Evolutionary conservation across 2,888 invertebrate species (phyloP).

Genomic region (Camptogramma bilineatum): DNA sequence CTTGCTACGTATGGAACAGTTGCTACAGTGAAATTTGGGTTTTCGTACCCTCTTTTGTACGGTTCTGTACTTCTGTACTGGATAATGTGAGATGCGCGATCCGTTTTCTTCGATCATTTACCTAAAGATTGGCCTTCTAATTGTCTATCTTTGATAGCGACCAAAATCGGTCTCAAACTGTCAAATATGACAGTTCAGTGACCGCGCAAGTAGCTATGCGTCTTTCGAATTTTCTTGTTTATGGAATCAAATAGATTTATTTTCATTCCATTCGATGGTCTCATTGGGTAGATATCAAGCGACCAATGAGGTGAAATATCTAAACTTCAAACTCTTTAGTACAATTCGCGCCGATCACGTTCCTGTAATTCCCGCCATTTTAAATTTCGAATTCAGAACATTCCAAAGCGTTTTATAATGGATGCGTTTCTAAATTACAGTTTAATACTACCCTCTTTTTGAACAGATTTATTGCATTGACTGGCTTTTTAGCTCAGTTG

Average conservation of each 20-base stretch:
- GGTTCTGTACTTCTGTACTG: too few relatives aligned
- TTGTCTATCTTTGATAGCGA: too few relatives aligned
- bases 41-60: too few relatives aligned
- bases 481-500: neutral
- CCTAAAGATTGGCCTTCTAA: too few relatives aligned
- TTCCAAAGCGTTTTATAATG: conserved; percentile 24
- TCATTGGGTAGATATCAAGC: neutral
- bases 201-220: too few relatives aligned
- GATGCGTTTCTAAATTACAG: conserved; percentile 26
- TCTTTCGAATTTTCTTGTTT: conserved; percentile 4
- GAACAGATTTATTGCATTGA: neutral
- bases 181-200: too few relatives aligned
- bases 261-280: neutral
- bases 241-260: too few relatives aligned
- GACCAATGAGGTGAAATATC: conserved; percentile 9
- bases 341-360: conserved; percentile 32
- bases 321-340: conserved; percentile 16
- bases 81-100: too few relatives aligned
- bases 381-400: conserved; percentile 38
- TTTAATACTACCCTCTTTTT: conserved; percentile 21
- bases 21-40: neutral
- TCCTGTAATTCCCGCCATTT: conserved; percentile 33
- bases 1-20: neutral
- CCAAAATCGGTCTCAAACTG: too few relatives aligned
- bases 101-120: too few relatives aligned